Percentiles rank a stretch among this genome's conserved stretches.
Conservation (phyloP, 1,140 invertebrate genomes). For the Schlechtendalia chinensis region DNA sequence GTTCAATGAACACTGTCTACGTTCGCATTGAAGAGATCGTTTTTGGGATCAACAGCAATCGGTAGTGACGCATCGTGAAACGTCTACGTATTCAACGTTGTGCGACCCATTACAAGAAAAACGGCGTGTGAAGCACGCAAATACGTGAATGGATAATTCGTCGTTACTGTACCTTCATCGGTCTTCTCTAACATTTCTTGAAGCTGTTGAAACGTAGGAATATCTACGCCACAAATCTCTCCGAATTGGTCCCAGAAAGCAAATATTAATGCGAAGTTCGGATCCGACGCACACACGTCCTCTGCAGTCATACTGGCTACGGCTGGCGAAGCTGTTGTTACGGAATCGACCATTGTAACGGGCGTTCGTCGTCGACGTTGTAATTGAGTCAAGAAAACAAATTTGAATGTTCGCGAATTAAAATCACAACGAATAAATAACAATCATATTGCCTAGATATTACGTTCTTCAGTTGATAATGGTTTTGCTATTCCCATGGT, state of each 20-base stretch:
- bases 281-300: slow-evolving; percentile 76
- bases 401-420: slow-evolving; percentile 24
- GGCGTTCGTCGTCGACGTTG: too few species aligned
- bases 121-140: background rate
- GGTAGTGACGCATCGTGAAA: background rate
- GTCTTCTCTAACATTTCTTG: slow-evolving; percentile 85
- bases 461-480: too few species aligned
- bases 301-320: background rate
- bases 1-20: background rate
- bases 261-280: slow-evolving; percentile 93
- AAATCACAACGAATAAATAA: slow-evolving; percentile 47
- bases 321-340: background rate
- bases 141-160: background rate
- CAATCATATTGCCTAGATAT: slow-evolving; percentile 35
- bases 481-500: too few species aligned
- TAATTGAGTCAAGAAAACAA: background rate
- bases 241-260: slow-evolving; percentile 88
- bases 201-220: slow-evolving; percentile 75
- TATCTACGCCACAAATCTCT: slow-evolving; percentile 71
- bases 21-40: background rate
- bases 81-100: background rate
- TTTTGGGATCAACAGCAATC: background rate
- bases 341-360: background rate
- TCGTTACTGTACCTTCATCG: slow-evolving; percentile 68
- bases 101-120: background rate